Evolutionary conservation across 2,797 vertebrate species (phyloP), one percentile per base, ranked within the genome.

Genomic region (Pterois miles): DNA sequence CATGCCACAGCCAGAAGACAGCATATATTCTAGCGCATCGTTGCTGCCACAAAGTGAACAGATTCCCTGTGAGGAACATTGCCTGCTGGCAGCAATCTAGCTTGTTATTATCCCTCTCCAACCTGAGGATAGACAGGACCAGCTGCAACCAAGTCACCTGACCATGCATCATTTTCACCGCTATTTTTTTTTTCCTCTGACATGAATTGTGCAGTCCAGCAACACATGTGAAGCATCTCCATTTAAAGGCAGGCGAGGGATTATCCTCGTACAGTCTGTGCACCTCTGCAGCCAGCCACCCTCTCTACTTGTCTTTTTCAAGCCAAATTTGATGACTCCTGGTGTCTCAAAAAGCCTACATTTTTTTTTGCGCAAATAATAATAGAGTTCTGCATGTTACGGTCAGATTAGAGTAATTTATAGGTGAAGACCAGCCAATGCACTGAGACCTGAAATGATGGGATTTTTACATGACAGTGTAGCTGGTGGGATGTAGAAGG

Each of bases 141-240:
- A 80, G 80, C 84, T 86, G 87, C 80, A 84, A 79, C 82, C 69
- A 46, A 67, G 78, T 86, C 86, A 74, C 79, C 86, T 83, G 80
- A 86, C 68, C 71, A 48, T 59, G 57, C 70, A 76, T 84, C 75
- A 87, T 82, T 84, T 81, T 80, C 60, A 31, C 43, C 9, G 65
- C 53, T 63, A 20, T n/a, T 82, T 74, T 76, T 38, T 66, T 82
- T 75, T 65, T 57, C 27, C 36, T 70, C 74, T 31, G 54, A 81
- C 66, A 80, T 68, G 66, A 82, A 64, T n/a, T 46, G 46, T 78
- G 68, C 56, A 52, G 71, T 63, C 71, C 71, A 68, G 58, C 18
- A 70, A 52, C 34, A 76, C 59, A 83, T 38, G 40, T 27, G 18
- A 76, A 73, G 80, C 73, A 33, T 70, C 58, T 69, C 53, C 71